Conservation (phyloP, 2,113 vertebrate genomes). For the Phalacrocorax aristotelis region DNA sequence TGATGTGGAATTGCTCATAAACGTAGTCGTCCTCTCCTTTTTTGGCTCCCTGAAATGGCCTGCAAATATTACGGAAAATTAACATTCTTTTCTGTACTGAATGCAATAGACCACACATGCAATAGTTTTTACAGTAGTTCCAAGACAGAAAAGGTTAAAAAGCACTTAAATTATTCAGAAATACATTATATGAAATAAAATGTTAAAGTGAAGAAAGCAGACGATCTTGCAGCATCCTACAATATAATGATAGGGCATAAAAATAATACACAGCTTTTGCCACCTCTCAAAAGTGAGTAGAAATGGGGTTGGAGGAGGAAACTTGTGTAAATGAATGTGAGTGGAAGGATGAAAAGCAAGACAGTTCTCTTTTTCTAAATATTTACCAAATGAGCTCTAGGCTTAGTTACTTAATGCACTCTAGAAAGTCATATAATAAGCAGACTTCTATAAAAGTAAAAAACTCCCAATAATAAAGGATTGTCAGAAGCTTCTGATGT, state of each 20-base stretch:
- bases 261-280: background rate
- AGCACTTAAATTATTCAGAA: conserved; percentile 57
- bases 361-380: background rate
- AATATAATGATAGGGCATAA: background rate
- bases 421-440: background rate
- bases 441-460: background rate
- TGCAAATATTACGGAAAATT: background rate
- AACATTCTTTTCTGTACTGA: background rate
- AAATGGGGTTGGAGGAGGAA: background rate
- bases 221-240: background rate
- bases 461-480: background rate
- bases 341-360: background rate
- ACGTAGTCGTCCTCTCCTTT: background rate
- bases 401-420: background rate
- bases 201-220: background rate
- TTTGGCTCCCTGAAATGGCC: background rate
- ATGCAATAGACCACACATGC: background rate
- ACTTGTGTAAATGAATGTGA: background rate
- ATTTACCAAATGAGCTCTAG: background rate
- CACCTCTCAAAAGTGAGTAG: background rate
- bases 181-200: conserved; percentile 18
- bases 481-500: background rate
- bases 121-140: background rate
- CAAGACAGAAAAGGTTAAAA: conserved; percentile 1
- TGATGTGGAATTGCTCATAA: background rate